These are phyloP conservation scores for Sus cebifrons DNA, from an alignment of 2,797 vertebrate genomes.

Conservation along the genomic window DNA sequence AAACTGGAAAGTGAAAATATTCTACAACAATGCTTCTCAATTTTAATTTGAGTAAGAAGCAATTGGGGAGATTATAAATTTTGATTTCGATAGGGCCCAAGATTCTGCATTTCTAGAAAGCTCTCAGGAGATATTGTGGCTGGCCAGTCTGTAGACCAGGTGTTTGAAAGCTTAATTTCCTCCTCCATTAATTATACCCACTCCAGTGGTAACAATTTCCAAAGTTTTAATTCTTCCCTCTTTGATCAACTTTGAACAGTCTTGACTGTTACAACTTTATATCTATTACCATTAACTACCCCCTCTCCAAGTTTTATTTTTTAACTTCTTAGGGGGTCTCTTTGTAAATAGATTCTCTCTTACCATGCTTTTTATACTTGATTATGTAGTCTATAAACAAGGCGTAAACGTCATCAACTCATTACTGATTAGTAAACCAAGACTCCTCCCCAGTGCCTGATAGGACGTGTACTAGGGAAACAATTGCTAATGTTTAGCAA, in stretches of 20 bases:
- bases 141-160: not conserved
- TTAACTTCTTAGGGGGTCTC: not conserved
- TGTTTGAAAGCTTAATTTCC: constrained; percentile 27
- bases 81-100: not conserved
- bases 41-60: constrained; percentile 45
- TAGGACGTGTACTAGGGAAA: not conserved
- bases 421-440: not conserved
- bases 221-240: not conserved
- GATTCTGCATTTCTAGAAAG: constrained; percentile 12
- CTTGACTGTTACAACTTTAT: not conserved
- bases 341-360: not conserved
- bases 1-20: constrained; percentile 2
- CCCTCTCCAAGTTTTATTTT: not conserved
- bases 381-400: not conserved
- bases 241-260: not conserved
- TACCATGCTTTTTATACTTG: constrained; percentile 10
- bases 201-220: not conserved
- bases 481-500: not conserved
- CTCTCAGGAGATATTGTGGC: not conserved
- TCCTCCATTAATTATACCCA: not conserved
- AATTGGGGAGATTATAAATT: not conserved
- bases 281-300: not conserved
- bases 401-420: not conserved
- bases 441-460: not conserved
- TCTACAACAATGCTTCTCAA: not conserved